Evolutionary conservation across 1,140 invertebrate genomes (phyloP).

Genomic region (Babylonia areolata): DNA sequence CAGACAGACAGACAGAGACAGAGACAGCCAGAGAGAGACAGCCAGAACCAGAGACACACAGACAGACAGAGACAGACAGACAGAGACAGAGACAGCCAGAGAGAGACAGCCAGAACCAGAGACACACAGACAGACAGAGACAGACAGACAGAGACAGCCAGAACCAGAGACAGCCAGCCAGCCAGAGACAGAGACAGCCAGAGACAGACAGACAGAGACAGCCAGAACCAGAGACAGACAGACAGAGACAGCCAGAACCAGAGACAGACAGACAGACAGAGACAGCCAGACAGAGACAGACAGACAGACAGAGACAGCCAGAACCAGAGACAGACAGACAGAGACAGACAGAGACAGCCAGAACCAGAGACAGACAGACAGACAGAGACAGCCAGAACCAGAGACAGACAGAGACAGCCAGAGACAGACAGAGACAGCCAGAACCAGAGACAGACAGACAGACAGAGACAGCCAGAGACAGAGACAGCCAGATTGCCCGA

Average conservation of each 20-base stretch:
- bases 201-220: neutral
- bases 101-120: no score
- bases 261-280: neutral
- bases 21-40: neutral
- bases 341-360: neutral
- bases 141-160: neutral
- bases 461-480: neutral
- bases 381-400: neutral
- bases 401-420: neutral
- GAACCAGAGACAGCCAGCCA: neutral
- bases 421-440: neutral
- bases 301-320: neutral
- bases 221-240: no score
- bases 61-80: no score
- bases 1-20: neutral
- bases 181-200: neutral
- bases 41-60: no score
- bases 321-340: neutral
- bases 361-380: constrained; percentile 4
- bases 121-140: neutral
- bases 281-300: neutral
- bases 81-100: no score
- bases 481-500: neutral
- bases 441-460: neutral
- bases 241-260: neutral